Evolutionary conservation across 2,888 invertebrate genomes (phyloP).

Genomic region (Dolichomitus sp.): DNA sequence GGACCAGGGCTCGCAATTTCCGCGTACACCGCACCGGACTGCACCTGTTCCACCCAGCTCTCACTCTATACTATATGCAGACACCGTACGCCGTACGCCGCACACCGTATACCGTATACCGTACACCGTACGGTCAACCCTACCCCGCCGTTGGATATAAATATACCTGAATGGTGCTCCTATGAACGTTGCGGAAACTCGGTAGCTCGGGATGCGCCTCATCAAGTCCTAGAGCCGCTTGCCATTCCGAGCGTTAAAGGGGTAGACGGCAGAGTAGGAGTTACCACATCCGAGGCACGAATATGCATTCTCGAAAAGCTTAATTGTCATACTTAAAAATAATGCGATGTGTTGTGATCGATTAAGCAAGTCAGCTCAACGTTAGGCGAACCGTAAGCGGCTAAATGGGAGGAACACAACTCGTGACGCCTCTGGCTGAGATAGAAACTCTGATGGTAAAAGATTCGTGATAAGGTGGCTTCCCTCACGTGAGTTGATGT

Average conservation of each 20-base stretch:
- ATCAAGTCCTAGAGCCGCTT: constrained; percentile 24
- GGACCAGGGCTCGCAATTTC: constrained; percentile 84
- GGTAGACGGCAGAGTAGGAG: background rate
- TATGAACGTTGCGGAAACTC: constrained; percentile 42
- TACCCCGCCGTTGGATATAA: constrained; percentile 41
- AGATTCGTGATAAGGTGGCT: constrained; percentile 77
- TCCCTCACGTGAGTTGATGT: constrained; percentile 63
- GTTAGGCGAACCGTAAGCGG: background rate
- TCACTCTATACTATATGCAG: constrained; percentile 44
- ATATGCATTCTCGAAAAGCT: background rate
- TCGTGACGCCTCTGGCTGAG: background rate
- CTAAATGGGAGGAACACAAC: background rate
- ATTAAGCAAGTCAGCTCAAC: background rate
- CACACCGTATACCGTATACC: constrained; percentile 47
- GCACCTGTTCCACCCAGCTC: constrained; percentile 80
- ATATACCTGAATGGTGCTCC: constrained; percentile 47
- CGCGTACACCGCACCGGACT: constrained; percentile 77
- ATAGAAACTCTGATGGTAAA: constrained; percentile 64
- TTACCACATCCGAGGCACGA: background rate
- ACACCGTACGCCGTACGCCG: constrained; percentile 45
- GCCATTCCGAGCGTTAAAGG: constrained; percentile 16
- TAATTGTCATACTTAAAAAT: constrained; percentile 24
- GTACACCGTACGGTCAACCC: constrained; percentile 38
- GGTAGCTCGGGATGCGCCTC: constrained; percentile 32
- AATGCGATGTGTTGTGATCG: constrained; percentile 73